Conservation (phyloP, 2,113 vertebrate species). For the Empidonax alnorum region DNA sequence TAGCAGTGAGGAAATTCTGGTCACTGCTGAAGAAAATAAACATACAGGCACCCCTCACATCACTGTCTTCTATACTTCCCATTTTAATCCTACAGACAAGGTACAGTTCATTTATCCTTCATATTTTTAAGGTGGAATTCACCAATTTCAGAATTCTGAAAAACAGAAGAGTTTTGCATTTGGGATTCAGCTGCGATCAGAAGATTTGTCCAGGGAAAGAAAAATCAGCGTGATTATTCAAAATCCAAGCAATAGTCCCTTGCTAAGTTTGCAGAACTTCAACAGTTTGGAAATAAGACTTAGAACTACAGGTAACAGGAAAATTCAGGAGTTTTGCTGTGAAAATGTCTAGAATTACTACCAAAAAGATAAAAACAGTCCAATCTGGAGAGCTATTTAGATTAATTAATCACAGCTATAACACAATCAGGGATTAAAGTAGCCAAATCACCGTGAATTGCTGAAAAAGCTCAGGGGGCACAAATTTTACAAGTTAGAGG, state of each 20-base stretch:
- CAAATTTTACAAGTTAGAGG: background rate
- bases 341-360: background rate
- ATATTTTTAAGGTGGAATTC: background rate
- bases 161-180: background rate
- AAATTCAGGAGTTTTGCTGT: background rate
- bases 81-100: background rate
- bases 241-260: background rate
- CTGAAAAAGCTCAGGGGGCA: background rate
- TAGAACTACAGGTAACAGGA: background rate
- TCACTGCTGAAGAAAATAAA: background rate
- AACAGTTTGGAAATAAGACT: background rate
- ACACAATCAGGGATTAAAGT: background rate
- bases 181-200: background rate
- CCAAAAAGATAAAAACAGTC: background rate
- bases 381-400: background rate
- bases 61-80: background rate
- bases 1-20: background rate
- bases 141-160: background rate
- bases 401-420: background rate
- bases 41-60: background rate
- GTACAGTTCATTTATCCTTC: background rate
- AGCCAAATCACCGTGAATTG: background rate
- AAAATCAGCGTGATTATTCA: background rate
- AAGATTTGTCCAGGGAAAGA: background rate
- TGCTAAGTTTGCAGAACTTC: background rate